These are phyloP conservation scores for Stegodyphus dumicola DNA, from an alignment of 1,140 invertebrate species.

Conservation along the genomic window DNA sequence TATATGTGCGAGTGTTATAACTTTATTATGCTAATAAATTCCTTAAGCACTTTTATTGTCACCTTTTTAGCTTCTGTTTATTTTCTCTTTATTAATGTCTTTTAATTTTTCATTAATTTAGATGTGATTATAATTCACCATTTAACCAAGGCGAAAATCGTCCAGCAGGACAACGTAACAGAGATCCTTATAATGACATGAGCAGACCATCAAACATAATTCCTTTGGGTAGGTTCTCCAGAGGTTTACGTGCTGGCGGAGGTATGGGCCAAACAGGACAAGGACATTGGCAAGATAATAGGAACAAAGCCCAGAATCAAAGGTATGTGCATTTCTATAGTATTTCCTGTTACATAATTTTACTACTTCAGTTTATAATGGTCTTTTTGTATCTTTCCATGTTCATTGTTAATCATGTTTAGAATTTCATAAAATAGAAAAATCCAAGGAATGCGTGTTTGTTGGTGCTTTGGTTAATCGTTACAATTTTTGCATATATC, in stretches of 20 bases:
- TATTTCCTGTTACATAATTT: too few relatives aligned
- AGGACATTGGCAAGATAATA: slow-evolving; percentile 54
- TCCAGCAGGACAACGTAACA: slow-evolving; percentile 14
- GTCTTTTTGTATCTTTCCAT: too few relatives aligned
- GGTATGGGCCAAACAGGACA: slow-evolving; percentile 9
- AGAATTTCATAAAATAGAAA: too few relatives aligned
- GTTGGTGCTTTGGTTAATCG: too few relatives aligned
- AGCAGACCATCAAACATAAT: slow-evolving; percentile 28
- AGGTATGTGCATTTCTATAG: slow-evolving; percentile 5
- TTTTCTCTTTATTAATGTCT: background rate
- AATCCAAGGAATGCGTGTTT: too few relatives aligned
- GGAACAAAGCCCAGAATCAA: slow-evolving; percentile 53
- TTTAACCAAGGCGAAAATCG: slow-evolving; percentile 37
- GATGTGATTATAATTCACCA: slow-evolving; percentile 34
- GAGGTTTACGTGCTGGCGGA: slow-evolving; percentile 25
- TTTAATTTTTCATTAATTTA: background rate
- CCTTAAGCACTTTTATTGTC: too few relatives aligned
- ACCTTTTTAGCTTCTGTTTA: too few relatives aligned
- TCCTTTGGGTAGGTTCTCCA: slow-evolving; percentile 18
- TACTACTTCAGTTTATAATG: too few relatives aligned
- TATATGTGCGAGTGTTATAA: too few relatives aligned
- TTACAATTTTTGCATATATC: too few relatives aligned
- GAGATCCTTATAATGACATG: slow-evolving; percentile 42
- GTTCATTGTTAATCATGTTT: too few relatives aligned
- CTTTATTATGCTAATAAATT: too few relatives aligned